Percentiles rank a stretch among this genome's conserved stretches.
These are phyloP conservation scores for Brenthis daphne DNA, from an alignment of 2,888 invertebrate species.

Conservation along the genomic window DNA sequence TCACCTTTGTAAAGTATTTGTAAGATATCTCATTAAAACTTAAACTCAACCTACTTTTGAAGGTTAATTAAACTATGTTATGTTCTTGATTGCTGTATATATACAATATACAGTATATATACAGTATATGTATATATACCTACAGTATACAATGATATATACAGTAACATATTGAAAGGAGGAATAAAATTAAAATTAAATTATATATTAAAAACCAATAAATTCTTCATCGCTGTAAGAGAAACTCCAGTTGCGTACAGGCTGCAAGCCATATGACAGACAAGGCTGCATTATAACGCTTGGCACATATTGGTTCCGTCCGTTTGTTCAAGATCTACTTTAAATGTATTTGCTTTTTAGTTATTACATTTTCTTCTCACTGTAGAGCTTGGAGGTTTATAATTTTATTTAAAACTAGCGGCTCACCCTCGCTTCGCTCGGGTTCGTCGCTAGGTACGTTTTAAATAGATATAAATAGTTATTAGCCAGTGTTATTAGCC, in stretches of 20 bases:
- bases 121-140: no score
- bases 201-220: background rate
- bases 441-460: no score
- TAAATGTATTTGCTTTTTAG: constrained; percentile 5
- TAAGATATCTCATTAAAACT: no score
- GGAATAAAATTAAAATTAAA: background rate
- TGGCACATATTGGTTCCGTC: constrained; percentile 44
- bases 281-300: constrained; percentile 51
- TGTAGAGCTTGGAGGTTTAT: no score
- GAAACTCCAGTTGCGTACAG: background rate
- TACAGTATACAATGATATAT: no score
- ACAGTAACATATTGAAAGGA: background rate
- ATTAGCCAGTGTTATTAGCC: no score
- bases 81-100: background rate
- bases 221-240: constrained; percentile 10
- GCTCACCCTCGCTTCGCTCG: no score
- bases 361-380: background rate
- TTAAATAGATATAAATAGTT: no score
- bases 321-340: constrained; percentile 13
- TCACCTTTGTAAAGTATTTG: no score
- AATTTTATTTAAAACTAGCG: no score
- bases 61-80: background rate
- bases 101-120: no score
- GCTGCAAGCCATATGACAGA: constrained; percentile 42
- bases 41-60: no score